Evolutionary conservation across 23 tunicate species (phyloP).

Genomic region (Trididemnum clinides): DNA sequence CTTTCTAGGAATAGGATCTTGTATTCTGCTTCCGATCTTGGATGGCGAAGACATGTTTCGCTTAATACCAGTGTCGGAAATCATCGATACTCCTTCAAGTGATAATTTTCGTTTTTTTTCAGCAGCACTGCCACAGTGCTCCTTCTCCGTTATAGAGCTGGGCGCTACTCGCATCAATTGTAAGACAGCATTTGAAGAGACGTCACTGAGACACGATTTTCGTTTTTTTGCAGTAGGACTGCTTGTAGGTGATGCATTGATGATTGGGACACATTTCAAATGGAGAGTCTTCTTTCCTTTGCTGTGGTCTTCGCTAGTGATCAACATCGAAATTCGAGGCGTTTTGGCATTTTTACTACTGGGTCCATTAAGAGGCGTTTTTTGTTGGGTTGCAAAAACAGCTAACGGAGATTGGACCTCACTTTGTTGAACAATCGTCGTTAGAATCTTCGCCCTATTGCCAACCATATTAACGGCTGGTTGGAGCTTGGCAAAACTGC

Average conservation of each 20-base stretch:
- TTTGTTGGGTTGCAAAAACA: slow-evolving; percentile 18
- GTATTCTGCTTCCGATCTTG: neutral
- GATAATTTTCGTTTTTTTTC: slow-evolving; percentile 55
- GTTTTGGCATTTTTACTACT: neutral
- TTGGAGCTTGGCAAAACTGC: slow-evolving; percentile 2
- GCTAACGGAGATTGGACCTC: slow-evolving; percentile 48
- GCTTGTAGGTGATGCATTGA: neutral
- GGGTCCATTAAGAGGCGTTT: neutral
- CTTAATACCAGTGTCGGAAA: slow-evolving; percentile 54
- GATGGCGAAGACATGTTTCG: neutral
- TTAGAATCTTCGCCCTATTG: slow-evolving; percentile 42
- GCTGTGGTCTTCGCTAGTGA: neutral
- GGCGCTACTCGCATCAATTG: slow-evolving; percentile 42
- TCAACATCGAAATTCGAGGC: slow-evolving; percentile 2
- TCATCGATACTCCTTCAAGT: slow-evolving; percentile 84
- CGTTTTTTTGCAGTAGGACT: neutral
- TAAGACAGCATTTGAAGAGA: slow-evolving; percentile 5
- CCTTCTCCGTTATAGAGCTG: neutral
- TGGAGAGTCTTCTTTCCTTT: slow-evolving; percentile 25
- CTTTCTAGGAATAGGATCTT: neutral
- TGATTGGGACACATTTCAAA: slow-evolving; percentile 38
- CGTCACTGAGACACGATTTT: neutral
- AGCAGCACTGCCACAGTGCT: neutral
- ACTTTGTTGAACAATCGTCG: slow-evolving; percentile 61
- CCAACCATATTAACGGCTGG: slow-evolving; percentile 7